These are phyloP conservation scores for Armadillidium nasatum DNA, from an alignment of 1,140 invertebrate species.

Conservation along the genomic window DNA sequence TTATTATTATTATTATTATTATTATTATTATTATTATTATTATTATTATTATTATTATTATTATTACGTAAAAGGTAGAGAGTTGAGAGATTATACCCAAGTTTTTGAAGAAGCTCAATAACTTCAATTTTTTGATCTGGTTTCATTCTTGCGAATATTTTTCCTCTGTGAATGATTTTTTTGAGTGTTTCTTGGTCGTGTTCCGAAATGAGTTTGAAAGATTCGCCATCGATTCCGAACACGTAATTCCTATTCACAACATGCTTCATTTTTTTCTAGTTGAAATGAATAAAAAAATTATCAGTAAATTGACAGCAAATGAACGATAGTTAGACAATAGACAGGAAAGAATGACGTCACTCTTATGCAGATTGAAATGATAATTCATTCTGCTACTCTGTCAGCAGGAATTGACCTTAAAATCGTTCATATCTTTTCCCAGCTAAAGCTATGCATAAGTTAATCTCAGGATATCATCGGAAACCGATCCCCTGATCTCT, in stretches of 20 bases:
- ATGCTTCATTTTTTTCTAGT: conserved; percentile 26
- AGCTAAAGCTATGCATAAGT: too few species aligned
- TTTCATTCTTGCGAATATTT: conserved; percentile 59
- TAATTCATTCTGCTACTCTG: too few species aligned
- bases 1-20: background rate
- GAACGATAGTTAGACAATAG: too few species aligned
- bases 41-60: background rate
- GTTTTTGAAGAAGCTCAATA: conserved; percentile 55
- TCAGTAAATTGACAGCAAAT: too few species aligned
- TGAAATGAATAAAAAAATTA: too few species aligned
- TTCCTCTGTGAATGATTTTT: conserved; percentile 46
- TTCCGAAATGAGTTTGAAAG: conserved; percentile 44
- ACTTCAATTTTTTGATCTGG: conserved; percentile 60
- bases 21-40: conserved; percentile 18
- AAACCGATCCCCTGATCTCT: too few species aligned
- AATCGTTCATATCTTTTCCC: too few species aligned
- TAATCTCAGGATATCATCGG: too few species aligned
- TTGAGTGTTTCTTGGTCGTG: conserved; percentile 44
- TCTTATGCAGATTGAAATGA: too few species aligned
- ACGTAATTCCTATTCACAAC: conserved; percentile 42
- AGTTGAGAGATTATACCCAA: conserved; percentile 51
- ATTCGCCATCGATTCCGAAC: conserved; percentile 47
- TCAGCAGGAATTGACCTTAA: too few species aligned
- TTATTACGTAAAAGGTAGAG: too few species aligned
- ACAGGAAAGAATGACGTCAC: too few species aligned